phyloP scores from a whole-genome alignment of 2,888 invertebrate genomes.

The Conistra vaccinii region DNA sequence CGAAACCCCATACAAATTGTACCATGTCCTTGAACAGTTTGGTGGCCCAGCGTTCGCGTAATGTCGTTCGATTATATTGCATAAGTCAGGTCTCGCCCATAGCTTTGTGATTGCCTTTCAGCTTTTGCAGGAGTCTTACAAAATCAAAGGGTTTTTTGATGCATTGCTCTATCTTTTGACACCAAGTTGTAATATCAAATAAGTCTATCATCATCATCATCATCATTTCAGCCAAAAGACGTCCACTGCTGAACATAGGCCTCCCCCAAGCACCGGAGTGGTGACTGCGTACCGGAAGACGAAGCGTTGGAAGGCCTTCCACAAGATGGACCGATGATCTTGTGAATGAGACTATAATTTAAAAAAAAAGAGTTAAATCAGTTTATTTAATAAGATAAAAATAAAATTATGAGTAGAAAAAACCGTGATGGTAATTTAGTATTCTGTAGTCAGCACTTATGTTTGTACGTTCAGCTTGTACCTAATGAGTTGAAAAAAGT shows the following conservation, averaged over 20 bases:
- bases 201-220: too few species aligned
- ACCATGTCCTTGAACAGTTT: neutral
- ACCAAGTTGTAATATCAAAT: neutral
- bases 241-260: too few species aligned
- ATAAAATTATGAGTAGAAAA: neutral
- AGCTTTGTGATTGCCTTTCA: neutral
- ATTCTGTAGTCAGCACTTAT: neutral
- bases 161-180: neutral
- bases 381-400: neutral
- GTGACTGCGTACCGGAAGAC: too few species aligned
- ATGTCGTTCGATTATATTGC: neutral
- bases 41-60: neutral
- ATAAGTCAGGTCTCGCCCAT: rapidly evolving
- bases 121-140: neutral
- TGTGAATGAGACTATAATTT: too few species aligned
- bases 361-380: too few species aligned
- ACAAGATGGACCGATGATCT: too few species aligned
- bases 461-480: neutral
- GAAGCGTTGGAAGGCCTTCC: too few species aligned
- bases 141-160: neutral
- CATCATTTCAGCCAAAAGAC: too few species aligned
- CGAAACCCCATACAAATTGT: neutral
- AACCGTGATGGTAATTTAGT: neutral
- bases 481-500: conserved; percentile 8
- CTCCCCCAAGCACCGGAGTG: too few species aligned